Evolutionary conservation across 2,113 vertebrate species (phyloP).

Genomic region (Cebus imitator): DNA sequence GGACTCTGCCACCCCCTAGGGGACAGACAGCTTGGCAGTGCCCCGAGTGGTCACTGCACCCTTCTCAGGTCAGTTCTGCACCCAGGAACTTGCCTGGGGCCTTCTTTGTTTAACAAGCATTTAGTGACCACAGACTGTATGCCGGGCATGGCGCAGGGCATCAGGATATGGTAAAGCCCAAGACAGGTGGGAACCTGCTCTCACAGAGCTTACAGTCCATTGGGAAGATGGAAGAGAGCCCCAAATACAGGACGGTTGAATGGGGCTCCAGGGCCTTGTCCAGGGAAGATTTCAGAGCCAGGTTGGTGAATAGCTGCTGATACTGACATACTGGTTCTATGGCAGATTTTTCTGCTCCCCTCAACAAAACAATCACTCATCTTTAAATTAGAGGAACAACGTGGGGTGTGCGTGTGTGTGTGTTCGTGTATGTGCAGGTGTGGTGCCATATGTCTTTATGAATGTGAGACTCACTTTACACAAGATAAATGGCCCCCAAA

Average conservation of each 20-base stretch:
- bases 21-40: constrained; percentile 51
- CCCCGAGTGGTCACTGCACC: background rate
- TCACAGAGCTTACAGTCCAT: background rate
- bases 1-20: constrained; percentile 70
- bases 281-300: background rate
- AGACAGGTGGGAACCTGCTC: background rate
- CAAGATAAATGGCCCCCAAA: constrained; percentile 51
- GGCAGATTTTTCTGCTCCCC: background rate
- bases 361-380: background rate
- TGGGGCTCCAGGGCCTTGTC: background rate
- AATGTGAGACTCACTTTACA: constrained; percentile 5
- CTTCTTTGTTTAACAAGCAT: background rate
- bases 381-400: constrained; percentile 4
- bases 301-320: background rate
- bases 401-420: background rate
- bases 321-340: background rate
- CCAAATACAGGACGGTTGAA: fast-evolving
- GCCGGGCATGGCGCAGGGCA: fast-evolving
- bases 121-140: background rate
- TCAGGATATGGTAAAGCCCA: background rate
- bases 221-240: background rate
- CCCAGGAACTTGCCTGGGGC: background rate
- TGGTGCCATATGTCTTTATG: constrained; percentile 30
- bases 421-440: background rate
- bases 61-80: background rate